Evolutionary conservation across 2,113 vertebrate species (phyloP), one percentile per base, ranked within the genome.

Genomic region (Phainopepla nitens): DNA sequence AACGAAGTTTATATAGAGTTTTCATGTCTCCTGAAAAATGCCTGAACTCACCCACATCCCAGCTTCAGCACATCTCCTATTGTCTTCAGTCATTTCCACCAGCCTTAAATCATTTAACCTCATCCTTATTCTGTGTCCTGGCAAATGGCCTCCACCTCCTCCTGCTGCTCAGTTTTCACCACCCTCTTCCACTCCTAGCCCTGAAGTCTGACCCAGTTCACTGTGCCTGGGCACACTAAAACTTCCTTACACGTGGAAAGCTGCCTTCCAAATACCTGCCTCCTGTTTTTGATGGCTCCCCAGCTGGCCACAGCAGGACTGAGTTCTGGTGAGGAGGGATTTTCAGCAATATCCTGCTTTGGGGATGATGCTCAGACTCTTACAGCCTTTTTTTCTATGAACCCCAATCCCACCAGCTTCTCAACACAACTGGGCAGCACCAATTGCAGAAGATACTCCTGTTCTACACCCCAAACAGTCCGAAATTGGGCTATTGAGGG

Each of bases 191-290:
- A 10, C 35, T 49, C 21, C 58, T 5, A 9, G 6, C 39, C 73
- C 68, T 11, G 12, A 31, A 39, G 11, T 9, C 35, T 54, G 23
- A 35, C 56, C 87, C 60, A 11, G 7, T 11, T n/a, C 14, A 9
- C 61, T 9, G 15, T 25, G 22, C 33, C 36, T 36, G 53, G 39
- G 49, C 64, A 70, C 47, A 57, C 42, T 21, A 13, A 69, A n/a
- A 57, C 31, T 10, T 70, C 57, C 31, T 54, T 7, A 19, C n/a
- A 4, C 0, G 0, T 5, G 51, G 21, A 36, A 39, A 85, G 27
- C 47, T 51, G 35, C 77, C 36, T 73, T 42, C 70, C 25, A 25
- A 77, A 70, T 0, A 11, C 51, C 51, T 7, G 11, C 29, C 81
- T 62, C 47, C 39, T 31, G 23, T 2, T 69, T 49, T 5, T 51